A percentile compares a stretch with the other conserved stretches of the same genome.
phyloP scores from a whole-genome alignment of 2,797 vertebrate genomes.

The Intellagama lesueurii region DNA sequence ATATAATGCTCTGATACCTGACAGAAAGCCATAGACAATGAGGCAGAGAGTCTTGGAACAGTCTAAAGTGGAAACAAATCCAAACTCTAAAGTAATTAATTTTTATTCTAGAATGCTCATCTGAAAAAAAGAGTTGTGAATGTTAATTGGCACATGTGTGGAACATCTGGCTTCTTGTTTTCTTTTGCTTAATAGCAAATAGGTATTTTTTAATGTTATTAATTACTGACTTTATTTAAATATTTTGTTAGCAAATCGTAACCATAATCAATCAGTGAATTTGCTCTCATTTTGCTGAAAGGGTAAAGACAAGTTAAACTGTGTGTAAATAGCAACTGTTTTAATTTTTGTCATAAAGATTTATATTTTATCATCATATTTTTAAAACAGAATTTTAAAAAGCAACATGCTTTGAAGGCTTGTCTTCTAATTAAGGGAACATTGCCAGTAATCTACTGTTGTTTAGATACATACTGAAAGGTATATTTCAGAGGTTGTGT shows the following conservation, averaged over 20 bases:
- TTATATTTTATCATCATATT: not conserved
- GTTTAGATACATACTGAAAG: too few relatives aligned
- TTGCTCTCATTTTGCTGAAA: not conserved
- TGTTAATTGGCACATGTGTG: not conserved
- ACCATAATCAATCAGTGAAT: not conserved
- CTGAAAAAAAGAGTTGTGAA: not conserved
- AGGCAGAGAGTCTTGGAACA: not conserved
- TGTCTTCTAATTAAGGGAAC: not conserved
- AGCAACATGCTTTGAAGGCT: not conserved
- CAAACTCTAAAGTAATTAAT: slow-evolving; percentile 2
- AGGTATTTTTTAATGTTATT: slow-evolving; percentile 14
- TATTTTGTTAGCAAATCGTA: slow-evolving; percentile 10
- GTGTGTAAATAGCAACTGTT: not conserved
- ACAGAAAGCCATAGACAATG: not conserved
- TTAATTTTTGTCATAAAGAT: not conserved
- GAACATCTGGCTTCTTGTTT: slow-evolving; percentile 3
- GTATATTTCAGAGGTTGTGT: too few relatives aligned
- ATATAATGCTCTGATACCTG: not conserved
- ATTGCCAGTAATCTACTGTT: not conserved
- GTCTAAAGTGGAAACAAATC: not conserved
- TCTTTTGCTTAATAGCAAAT: slow-evolving; percentile 16
- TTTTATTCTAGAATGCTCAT: slow-evolving; percentile 9
- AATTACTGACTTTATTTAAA: slow-evolving; percentile 7
- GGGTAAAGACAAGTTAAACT: not conserved
- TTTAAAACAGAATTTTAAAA: not conserved